These are phyloP conservation scores for Drosophila cognata DNA, from an alignment of 2,888 invertebrate genomes.

Conservation along the genomic window DNA sequence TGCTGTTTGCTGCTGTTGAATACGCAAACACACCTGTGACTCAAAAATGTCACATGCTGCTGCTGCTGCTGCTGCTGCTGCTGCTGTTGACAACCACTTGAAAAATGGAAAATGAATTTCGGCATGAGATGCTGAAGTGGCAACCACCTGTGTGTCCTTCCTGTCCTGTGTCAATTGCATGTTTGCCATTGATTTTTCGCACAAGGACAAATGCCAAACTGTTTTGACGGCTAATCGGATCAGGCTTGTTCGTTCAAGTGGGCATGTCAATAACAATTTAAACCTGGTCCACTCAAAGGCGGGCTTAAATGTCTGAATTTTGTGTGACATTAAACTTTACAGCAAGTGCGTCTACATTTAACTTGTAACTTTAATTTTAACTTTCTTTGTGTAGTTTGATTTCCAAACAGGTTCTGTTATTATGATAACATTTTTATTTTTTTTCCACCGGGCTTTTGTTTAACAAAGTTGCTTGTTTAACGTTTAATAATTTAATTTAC, in stretches of 20 bases:
- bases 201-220: slow-evolving; percentile 36
- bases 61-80: slow-evolving; percentile 12
- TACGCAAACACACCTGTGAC: slow-evolving; percentile 19
- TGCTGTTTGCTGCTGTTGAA: slow-evolving; percentile 23
- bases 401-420: slow-evolving; percentile 41
- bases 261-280: slow-evolving; percentile 57
- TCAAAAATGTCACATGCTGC: slow-evolving; percentile 34
- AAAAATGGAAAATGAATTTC: slow-evolving; percentile 8
- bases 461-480: slow-evolving; percentile 39
- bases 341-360: slow-evolving; percentile 22
- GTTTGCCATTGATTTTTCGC: slow-evolving; percentile 65
- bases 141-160: slow-evolving; percentile 3
- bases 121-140: slow-evolving; percentile 12
- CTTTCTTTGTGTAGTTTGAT: slow-evolving; percentile 71
- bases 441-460: slow-evolving; percentile 31
- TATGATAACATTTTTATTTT: neutral
- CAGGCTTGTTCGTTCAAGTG: slow-evolving; percentile 49
- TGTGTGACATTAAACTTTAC: slow-evolving; percentile 45
- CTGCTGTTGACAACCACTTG: slow-evolving; percentile 41
- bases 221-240: slow-evolving; percentile 69
- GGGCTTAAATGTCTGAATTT: slow-evolving; percentile 14
- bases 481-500: slow-evolving; percentile 46
- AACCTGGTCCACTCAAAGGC: slow-evolving; percentile 47
- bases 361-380: slow-evolving; percentile 67
- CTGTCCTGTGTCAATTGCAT: slow-evolving; percentile 70